phyloP scores from a whole-genome alignment of 1,140 invertebrate species.

The Drosophila kohkoa region DNA sequence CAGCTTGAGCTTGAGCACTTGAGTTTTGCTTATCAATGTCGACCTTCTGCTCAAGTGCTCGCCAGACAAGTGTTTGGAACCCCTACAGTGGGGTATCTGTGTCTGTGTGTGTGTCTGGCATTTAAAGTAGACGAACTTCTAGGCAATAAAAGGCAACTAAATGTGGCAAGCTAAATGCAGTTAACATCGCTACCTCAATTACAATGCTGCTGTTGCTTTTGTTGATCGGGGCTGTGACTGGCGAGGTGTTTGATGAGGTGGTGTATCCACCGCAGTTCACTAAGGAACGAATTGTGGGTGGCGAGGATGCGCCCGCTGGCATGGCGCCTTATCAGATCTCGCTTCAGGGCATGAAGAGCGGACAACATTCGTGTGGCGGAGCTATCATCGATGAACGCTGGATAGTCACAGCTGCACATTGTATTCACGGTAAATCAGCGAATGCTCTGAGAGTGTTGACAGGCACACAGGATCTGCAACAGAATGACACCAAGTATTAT shows the following conservation, averaged over 20 bases:
- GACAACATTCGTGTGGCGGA: conserved; percentile 85
- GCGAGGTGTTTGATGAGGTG: conserved; percentile 12
- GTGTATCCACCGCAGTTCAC: conserved; percentile 74
- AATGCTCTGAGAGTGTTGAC: conserved; percentile 63
- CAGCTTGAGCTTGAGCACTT: conserved; percentile 27
- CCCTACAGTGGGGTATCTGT: neutral
- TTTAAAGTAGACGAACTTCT: neutral
- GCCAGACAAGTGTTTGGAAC: conserved; percentile 4
- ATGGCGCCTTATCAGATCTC: conserved; percentile 85
- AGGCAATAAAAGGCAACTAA: conserved; percentile 22
- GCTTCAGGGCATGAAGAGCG: conserved; percentile 61
- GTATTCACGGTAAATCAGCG: conserved; percentile 65
- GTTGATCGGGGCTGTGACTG: neutral
- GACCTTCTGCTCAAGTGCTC: conserved; percentile 6
- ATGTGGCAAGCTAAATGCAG: conserved; percentile 2
- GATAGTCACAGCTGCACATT: conserved; percentile 85
- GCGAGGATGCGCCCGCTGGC: conserved; percentile 82
- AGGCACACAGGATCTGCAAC: conserved; percentile 71
- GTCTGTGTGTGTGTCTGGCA: conserved; percentile 9
- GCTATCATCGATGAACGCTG: conserved; percentile 84
- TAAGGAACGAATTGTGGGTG: conserved; percentile 84
- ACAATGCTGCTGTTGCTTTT: conserved; percentile 29
- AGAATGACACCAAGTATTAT: conserved; percentile 68
- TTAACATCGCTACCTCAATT: neutral
- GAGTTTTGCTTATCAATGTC: conserved; percentile 12